phyloP scores from a whole-genome alignment of 2,113 vertebrate genomes.

The Cyrtonyx montezumae region DNA sequence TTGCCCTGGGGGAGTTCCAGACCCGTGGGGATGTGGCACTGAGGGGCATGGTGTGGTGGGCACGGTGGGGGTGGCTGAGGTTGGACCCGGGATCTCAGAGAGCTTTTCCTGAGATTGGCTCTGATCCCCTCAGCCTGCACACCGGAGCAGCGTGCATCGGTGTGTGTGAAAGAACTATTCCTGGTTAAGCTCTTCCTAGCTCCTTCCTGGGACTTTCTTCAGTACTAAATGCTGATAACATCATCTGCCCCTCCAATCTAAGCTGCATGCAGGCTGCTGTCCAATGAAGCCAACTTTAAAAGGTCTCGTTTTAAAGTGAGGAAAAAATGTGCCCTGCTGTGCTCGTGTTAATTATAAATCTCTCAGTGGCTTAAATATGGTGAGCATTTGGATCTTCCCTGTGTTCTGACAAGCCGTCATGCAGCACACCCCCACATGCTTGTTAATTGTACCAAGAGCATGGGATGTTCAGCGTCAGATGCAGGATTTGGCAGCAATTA shows the following conservation, averaged over 20 bases:
- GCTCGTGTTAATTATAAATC: background rate
- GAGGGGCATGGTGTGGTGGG: too few species aligned
- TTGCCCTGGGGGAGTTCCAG: too few species aligned
- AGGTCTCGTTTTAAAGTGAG: background rate
- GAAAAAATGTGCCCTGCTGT: background rate
- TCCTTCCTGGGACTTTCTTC: background rate
- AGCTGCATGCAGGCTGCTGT: background rate
- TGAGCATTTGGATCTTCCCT: background rate
- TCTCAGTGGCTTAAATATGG: background rate
- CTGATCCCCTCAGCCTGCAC: background rate
- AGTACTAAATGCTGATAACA: background rate
- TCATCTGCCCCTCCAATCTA: accelerated
- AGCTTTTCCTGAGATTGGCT: too few species aligned
- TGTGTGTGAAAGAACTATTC: accelerated
- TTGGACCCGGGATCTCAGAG: too few species aligned
- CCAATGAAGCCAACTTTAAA: accelerated
- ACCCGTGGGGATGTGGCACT: too few species aligned
- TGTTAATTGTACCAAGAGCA: background rate
- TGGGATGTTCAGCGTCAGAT: background rate
- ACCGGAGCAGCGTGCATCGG: background rate
- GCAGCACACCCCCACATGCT: background rate
- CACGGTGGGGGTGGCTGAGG: too few species aligned
- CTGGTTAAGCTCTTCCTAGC: background rate
- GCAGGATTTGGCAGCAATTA: background rate
- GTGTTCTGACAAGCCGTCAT: background rate